Evolutionary conservation across 2,113 vertebrate genomes (phyloP), one percentile per base, ranked within the genome.

Genomic region (Sceloporus tristichus): DNA sequence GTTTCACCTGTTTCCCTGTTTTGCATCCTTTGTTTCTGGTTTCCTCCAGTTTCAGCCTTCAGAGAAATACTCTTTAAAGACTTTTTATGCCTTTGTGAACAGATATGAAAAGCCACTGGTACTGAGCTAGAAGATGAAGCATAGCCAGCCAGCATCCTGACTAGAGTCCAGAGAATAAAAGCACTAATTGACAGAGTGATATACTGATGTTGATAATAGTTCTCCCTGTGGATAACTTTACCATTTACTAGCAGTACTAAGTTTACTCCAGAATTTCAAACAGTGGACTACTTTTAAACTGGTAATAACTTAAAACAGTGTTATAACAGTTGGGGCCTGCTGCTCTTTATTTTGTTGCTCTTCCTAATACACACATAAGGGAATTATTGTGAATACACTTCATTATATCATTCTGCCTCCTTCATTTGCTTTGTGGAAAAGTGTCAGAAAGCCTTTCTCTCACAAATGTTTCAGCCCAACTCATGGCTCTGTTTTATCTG

Each of bases 321-420:
- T 91, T 84, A 83, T 59, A 38, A 90, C 14, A 80, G 40, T 74
- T 38, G 14, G 4, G 70, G 18, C 25, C 40, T 1, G 54, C 56
- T 77, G 62, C 0, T 91, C 48, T 91, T 29, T 84, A 87, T 85
- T 90, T 90, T 84, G 62, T 85, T 91, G 65, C 38, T 68, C 83
- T 92, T 91, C 18, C 27, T 89, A 65, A 77, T 11, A 70, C 48
- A 19, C 83, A 9, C 42, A 10, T 83, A 5, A 29, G 19, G 34
- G 19, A 85, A 78, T 79, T 91, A 4, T 18, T 75, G 16, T 78
- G 21, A 92, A 88, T 27, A 56, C 9, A 88, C 14, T 0, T 83
- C 1, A 53, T 73, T 89, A 29, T 34, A 70, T 11, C 80, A 25
- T 18, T 9, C 75, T 84, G 16, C 23, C 71, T 87, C 82, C 14